Conservation (phyloP, 2,113 vertebrate genomes). For the Notiomystis cincta region DNA sequence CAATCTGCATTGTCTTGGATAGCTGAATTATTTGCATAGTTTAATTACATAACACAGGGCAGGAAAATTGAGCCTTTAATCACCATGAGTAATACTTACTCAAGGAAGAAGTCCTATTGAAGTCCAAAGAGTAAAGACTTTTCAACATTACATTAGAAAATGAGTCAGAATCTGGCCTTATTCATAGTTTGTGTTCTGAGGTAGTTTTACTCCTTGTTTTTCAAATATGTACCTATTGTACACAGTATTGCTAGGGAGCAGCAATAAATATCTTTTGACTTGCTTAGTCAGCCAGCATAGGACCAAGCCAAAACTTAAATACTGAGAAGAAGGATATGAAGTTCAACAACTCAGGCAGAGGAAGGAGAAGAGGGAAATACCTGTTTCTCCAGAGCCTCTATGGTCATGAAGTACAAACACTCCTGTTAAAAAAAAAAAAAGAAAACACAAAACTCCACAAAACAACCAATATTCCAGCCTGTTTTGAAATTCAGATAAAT, state of each 20-base stretch:
- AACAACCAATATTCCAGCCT: not conserved
- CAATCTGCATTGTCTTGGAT: not conserved
- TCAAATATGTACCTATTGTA: not conserved
- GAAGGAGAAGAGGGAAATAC: not conserved
- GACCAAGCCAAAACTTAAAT: not conserved
- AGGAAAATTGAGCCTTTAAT: conserved; percentile 37
- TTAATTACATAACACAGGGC: conserved; percentile 15
- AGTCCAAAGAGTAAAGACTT: not conserved
- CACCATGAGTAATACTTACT: conserved; percentile 10
- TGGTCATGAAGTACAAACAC: rapidly evolving
- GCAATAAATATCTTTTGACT: not conserved
- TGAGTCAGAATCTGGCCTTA: not conserved
- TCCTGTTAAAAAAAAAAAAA: not conserved
- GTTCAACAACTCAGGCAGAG: not conserved
- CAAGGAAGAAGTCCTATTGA: conserved; percentile 24
- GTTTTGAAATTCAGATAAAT: not conserved
- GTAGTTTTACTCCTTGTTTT: not conserved
- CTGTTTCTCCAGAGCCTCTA: not conserved
- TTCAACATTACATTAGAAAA: not conserved
- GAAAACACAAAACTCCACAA: not conserved
- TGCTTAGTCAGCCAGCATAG: not conserved
- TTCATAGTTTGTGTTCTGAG: not conserved
- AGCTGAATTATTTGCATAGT: conserved; percentile 40
- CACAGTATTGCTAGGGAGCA: not conserved
- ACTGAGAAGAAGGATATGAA: not conserved